phyloP scores from a whole-genome alignment of 2,797 vertebrate species.

The Semotilus atromaculatus region DNA sequence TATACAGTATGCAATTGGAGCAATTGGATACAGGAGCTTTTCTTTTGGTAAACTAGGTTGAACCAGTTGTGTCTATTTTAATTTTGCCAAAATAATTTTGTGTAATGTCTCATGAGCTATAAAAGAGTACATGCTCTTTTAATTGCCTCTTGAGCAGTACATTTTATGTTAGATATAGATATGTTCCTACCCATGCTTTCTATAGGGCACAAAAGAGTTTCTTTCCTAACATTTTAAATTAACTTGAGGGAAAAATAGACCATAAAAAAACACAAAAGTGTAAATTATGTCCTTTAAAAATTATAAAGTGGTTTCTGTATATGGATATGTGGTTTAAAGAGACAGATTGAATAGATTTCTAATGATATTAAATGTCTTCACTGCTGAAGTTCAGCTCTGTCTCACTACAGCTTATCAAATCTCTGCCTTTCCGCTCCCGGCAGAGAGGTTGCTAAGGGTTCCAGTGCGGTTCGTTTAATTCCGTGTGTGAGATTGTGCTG shows the following conservation, averaged over 20 bases:
- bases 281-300: background rate
- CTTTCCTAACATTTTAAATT: background rate
- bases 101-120: background rate
- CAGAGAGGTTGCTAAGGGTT: conserved; percentile 47
- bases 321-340: background rate
- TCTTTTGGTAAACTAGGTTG: background rate
- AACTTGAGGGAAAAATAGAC: background rate
- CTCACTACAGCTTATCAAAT: conserved; percentile 5
- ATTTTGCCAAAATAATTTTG: background rate
- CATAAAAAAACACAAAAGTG: background rate
- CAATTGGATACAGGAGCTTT: too few relatives aligned
- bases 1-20: too few relatives aligned
- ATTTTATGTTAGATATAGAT: too few relatives aligned
- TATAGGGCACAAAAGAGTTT: background rate
- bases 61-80: background rate
- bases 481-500: conserved; percentile 38
- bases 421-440: conserved; percentile 23
- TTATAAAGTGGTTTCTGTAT: background rate
- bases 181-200: background rate
- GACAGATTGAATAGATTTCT: background rate
- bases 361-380: background rate
- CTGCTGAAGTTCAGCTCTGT: background rate
- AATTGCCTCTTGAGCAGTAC: background rate
- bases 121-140: background rate
- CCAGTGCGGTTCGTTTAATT: conserved; percentile 44